Base-by-base conservation (phyloP, 2,113 vertebrate genomes). In the Semnornis frantzii region DNA sequence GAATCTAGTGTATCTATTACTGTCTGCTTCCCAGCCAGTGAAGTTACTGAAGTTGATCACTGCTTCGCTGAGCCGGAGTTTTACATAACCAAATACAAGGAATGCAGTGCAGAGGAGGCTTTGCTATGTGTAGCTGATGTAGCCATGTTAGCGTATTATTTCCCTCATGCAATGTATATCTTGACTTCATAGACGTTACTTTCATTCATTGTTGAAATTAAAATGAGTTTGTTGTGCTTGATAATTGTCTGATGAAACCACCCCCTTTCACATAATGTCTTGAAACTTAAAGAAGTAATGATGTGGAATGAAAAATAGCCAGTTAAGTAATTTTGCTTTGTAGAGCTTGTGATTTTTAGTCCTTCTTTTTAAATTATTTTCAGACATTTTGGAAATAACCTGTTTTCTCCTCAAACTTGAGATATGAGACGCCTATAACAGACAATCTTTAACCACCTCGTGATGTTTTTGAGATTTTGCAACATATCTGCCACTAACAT, bases 31-130 rank as follows among this genome's bases (percentile, higher is more conserved):
- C 75, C 76, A 84, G 62, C 44, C 70, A 82, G 63, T 12, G 34
- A 70, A 90, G 65, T 88, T 88, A 25, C 58, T 92, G 37, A 87
- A 77, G 66, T 79, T 92, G 73, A 37, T 85, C 74, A 60, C 70
- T 71, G 16, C 28, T 87, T 8, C 16, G 6, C 0, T 27, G 52
- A 86, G 86, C 76, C 80, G 87, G 66, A 34, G 20, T 28, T 83
- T 55, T 85, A 39, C 10, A 1, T 63, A 75, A 90, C 76, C 18
- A 8, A 82, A 31, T 48, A 30, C 0, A 15, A 50, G 52, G 79
- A 93, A 78, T 81, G 69, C 42, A 24, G 0, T 48, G 71, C 82
- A 59, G 71, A 71, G 60, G 54, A 63, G 48, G 31, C 62, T 90
- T 62, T 91, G 76, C n/a, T 82, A 2, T 17, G 23, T 48, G 12